These are phyloP conservation scores for Troides aeacus DNA, from an alignment of 2,888 invertebrate species.

Conservation along the genomic window DNA sequence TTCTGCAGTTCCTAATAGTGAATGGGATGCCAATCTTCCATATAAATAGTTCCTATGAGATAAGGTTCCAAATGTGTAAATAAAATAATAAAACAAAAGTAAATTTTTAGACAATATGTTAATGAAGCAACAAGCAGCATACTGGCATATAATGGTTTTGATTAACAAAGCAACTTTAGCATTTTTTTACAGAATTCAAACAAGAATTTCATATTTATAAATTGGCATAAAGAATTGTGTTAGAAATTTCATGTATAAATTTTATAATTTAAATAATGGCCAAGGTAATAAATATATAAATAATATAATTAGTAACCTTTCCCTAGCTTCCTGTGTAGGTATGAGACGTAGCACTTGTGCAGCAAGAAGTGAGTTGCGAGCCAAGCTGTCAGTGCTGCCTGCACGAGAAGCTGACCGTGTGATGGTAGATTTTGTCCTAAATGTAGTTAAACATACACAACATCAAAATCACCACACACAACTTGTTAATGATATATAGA, in stretches of 20 bases:
- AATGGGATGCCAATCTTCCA: slow-evolving; percentile 88
- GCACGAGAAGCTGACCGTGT: slow-evolving; percentile 67
- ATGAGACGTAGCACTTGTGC: slow-evolving; percentile 90
- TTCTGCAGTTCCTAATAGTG: slow-evolving; percentile 90
- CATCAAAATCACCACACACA: slow-evolving; percentile 15
- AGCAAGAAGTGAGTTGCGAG: slow-evolving; percentile 86
- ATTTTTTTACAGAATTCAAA: neutral
- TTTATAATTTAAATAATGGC: neutral
- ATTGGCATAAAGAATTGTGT: neutral
- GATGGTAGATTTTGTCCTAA: slow-evolving; percentile 68
- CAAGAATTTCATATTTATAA: neutral
- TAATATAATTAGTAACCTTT: slow-evolving; percentile 75
- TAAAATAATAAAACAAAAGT: slow-evolving; percentile 1
- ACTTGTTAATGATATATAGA: slow-evolving; percentile 2
- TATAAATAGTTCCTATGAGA: slow-evolving; percentile 85
- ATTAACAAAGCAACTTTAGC: neutral
- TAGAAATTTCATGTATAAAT: neutral
- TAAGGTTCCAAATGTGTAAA: slow-evolving; percentile 5
- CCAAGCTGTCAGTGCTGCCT: slow-evolving; percentile 84
- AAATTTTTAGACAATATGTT: slow-evolving; percentile 4
- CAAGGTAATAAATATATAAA: slow-evolving; percentile 13
- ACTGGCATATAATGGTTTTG: neutral
- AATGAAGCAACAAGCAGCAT: slow-evolving; percentile 23
- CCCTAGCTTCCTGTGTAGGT: slow-evolving; percentile 89
- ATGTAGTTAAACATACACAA: slow-evolving; percentile 31